Evolutionary conservation across 2,888 invertebrate species (phyloP), one percentile per base, ranked within the genome.

Genomic region (Patella caerulea): DNA sequence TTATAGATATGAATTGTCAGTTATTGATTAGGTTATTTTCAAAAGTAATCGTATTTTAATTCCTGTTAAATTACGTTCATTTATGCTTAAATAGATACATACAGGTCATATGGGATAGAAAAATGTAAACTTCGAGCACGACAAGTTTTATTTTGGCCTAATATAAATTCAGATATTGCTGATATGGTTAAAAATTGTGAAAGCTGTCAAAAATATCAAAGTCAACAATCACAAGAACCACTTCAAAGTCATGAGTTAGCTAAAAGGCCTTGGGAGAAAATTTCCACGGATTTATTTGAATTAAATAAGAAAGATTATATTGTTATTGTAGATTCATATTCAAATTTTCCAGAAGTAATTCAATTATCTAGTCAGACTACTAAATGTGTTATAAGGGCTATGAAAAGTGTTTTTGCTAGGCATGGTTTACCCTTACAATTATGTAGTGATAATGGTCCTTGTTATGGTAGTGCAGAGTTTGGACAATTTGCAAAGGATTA

Each of bases 11-110:
- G 59, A 59, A 59, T 59, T 59, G 15, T 59, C 59, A 19, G 59
- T 59, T 59, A 56, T 56, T 45, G 34, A 71, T 54, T 72, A 19
- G 34, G 52, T 74, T 3, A 29, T 77, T 17, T 72, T 72, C 56
- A 77, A 79, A 53, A 52, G 74, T 11, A 55, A 59, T 14, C n/a
- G 79, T n/a, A 59, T 79, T 59, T 70, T 79, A 14, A 75, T 79
- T 12, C 77, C 74, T n/a, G 53, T 15, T 5, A 71, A n/a, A 24
- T 14, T 77, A 65, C 45, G 74, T 24, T 55, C 71, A 55, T n/a
- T 34, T n/a, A 79, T 79, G 74, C 29, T 79, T n/a, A 34, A 29
- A 9, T 52, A 79, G 72, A 72, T 77, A 15, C 75, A 77, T 71
- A 24, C 59, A 69, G 77, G 79, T 2, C 77, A 79, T 34, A n/a